phyloP scores from a whole-genome alignment of 2,888 invertebrate genomes.

The Clusia tigrina region DNA sequence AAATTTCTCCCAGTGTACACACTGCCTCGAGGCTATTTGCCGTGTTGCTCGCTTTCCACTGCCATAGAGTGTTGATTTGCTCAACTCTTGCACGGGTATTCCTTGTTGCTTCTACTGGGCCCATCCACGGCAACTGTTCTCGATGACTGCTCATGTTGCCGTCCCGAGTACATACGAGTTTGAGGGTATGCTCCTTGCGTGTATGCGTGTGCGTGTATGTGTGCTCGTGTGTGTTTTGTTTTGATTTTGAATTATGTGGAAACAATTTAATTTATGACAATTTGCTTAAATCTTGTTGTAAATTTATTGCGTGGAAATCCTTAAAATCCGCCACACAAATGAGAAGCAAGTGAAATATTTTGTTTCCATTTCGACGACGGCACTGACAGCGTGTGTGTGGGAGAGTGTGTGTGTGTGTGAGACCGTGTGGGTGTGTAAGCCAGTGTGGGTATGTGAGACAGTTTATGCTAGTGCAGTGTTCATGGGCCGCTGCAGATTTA shows the following conservation, averaged over 20 bases:
- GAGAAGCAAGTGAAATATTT: no score
- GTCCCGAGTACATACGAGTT: neutral
- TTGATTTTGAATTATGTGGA: constrained; percentile 47
- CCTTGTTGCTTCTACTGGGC: neutral
- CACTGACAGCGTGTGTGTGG: no score
- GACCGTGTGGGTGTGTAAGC: no score
- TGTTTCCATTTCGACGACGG: no score
- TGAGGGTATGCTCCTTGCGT: neutral
- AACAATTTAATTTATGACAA: constrained; percentile 47
- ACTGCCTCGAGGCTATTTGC: neutral
- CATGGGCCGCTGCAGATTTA: no score
- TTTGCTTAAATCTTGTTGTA: constrained; percentile 32
- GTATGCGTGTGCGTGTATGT: constrained; percentile 32
- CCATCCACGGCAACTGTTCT: constrained; percentile 7
- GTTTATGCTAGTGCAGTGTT: no score
- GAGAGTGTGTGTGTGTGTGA: no score
- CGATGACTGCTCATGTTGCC: neutral
- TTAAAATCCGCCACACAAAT: no score
- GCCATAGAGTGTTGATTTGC: neutral
- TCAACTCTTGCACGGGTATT: neutral
- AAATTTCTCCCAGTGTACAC: neutral
- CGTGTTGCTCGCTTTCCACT: neutral
- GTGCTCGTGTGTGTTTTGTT: constrained; percentile 25
- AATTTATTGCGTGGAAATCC: constrained; percentile 32
- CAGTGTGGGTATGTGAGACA: no score